Percentiles rank a stretch among this genome's conserved stretches.
These are phyloP conservation scores for Aphrophora alni DNA, from an alignment of 2,888 invertebrate species.

Conservation along the genomic window DNA sequence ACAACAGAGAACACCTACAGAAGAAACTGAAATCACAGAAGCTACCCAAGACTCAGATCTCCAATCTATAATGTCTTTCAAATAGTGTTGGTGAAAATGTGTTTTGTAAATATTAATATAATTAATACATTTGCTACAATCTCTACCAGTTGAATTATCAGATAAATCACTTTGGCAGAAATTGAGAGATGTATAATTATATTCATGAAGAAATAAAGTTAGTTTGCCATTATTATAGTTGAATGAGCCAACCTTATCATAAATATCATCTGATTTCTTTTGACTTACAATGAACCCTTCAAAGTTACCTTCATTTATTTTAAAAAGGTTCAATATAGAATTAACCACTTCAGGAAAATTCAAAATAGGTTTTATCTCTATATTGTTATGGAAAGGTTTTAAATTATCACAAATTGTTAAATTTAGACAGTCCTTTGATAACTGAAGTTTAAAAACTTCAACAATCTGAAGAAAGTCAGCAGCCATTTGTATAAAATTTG, in stretches of 20 bases:
- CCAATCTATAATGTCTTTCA: conserved; percentile 47
- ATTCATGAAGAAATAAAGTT: conserved; percentile 28
- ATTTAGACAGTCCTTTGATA: conserved; percentile 40
- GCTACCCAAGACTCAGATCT: conserved; percentile 63
- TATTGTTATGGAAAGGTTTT: conserved; percentile 16
- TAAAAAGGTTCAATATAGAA: conserved; percentile 30
- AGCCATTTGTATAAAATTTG: conserved; percentile 38
- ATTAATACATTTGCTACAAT: conserved; percentile 45
- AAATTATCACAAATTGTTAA: conserved; percentile 30
- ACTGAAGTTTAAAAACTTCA: conserved; percentile 39
- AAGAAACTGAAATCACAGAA: conserved; percentile 69
- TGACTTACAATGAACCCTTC: conserved; percentile 38
- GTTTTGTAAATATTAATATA: conserved; percentile 41
- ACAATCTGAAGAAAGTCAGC: conserved; percentile 43
- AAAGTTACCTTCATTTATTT: conserved; percentile 39
- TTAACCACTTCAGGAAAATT: conserved; percentile 15
- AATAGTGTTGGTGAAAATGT: conserved; percentile 36
- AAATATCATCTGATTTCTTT: conserved; percentile 21
- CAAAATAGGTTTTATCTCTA: conserved; percentile 17
- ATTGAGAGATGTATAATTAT: conserved; percentile 28
- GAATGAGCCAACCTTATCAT: conserved; percentile 36
- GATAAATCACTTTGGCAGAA: conserved; percentile 38
- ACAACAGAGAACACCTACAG: conserved; percentile 69
- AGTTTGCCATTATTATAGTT: conserved; percentile 34
- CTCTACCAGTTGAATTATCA: conserved; percentile 41